A percentile compares a stretch with the other conserved stretches of the same genome.
These are phyloP conservation scores for Drosophila limbata DNA, from an alignment of 2,888 invertebrate genomes.

Conservation along the genomic window DNA sequence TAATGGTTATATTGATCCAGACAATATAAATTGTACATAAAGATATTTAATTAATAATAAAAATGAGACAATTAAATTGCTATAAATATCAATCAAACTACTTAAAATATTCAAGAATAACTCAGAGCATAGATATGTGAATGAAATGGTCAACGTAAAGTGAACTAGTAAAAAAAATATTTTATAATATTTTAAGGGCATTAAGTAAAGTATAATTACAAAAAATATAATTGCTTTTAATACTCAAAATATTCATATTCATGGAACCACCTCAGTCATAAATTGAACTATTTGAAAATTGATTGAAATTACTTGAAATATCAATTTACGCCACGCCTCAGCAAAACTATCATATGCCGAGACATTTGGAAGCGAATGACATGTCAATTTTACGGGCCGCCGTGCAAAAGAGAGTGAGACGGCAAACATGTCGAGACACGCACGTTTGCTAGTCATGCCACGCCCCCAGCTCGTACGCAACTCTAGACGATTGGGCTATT, in stretches of 20 bases:
- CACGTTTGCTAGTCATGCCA: conserved; percentile 54
- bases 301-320: conserved; percentile 8
- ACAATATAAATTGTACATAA: too few relatives aligned
- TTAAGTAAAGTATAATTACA: neutral
- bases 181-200: too few relatives aligned
- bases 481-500: conserved; percentile 62
- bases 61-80: too few relatives aligned
- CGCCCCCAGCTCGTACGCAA: conserved; percentile 54
- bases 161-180: too few relatives aligned
- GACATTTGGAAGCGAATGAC: conserved; percentile 49
- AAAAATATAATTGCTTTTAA: neutral
- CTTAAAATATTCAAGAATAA: neutral
- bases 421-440: conserved; percentile 39
- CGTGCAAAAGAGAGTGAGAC: conserved; percentile 52
- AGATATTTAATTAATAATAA: too few relatives aligned
- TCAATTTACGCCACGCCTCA: conserved; percentile 53
- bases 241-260: too few relatives aligned
- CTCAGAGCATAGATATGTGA: neutral
- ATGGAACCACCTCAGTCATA: neutral
- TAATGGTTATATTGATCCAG: too few relatives aligned
- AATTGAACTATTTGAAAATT: conserved; percentile 8
- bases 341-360: conserved; percentile 8
- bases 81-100: neutral
- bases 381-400: conserved; percentile 60
- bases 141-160: too few relatives aligned